Percentiles rank a stretch among this genome's conserved stretches.
Evolutionary conservation across 2,113 vertebrate species (phyloP).

Genomic region (Corydoras sp.): DNA sequence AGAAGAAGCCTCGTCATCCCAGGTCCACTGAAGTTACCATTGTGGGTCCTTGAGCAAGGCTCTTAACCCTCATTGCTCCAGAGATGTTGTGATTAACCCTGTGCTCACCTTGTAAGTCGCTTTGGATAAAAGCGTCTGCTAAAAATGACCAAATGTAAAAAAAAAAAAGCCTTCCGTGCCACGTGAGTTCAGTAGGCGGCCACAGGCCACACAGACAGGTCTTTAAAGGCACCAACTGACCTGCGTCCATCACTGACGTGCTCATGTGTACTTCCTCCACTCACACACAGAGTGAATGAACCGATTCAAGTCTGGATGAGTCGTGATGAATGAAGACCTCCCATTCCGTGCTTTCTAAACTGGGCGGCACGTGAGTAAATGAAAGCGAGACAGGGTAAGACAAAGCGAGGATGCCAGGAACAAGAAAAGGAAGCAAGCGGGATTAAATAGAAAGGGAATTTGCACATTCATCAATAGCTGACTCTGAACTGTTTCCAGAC

Average conservation of each 20-base stretch:
- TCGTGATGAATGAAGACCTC: slow-evolving; percentile 35
- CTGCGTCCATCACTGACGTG: slow-evolving; percentile 25
- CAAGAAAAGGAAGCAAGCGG: not conserved
- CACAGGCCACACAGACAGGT: slow-evolving; percentile 32
- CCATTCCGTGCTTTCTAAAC: slow-evolving; percentile 29
- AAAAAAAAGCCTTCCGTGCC: slow-evolving; percentile 36
- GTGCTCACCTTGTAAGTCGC: no score
- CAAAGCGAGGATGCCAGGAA: slow-evolving; percentile 34
- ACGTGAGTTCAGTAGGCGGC: slow-evolving; percentile 53
- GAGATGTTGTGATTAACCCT: no score
- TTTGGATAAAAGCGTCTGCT: no score
- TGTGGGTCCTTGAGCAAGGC: no score
- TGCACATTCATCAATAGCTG: slow-evolving; percentile 74
- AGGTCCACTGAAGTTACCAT: no score
- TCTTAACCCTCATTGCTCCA: no score
- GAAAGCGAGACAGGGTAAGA: slow-evolving; percentile 23
- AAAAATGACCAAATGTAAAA: no score
- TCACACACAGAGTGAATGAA: slow-evolving; percentile 25
- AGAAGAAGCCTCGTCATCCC: slow-evolving; percentile 32
- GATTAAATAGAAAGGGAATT: slow-evolving; percentile 38
- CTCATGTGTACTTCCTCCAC: slow-evolving; percentile 25
- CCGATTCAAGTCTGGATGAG: slow-evolving; percentile 28
- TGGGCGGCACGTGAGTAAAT: slow-evolving; percentile 2
- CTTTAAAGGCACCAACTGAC: slow-evolving; percentile 52
- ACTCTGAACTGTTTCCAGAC: slow-evolving; percentile 76